These are phyloP conservation scores for Cyclura pinguis DNA, from an alignment of 2,797 vertebrate species.

Conservation along the genomic window DNA sequence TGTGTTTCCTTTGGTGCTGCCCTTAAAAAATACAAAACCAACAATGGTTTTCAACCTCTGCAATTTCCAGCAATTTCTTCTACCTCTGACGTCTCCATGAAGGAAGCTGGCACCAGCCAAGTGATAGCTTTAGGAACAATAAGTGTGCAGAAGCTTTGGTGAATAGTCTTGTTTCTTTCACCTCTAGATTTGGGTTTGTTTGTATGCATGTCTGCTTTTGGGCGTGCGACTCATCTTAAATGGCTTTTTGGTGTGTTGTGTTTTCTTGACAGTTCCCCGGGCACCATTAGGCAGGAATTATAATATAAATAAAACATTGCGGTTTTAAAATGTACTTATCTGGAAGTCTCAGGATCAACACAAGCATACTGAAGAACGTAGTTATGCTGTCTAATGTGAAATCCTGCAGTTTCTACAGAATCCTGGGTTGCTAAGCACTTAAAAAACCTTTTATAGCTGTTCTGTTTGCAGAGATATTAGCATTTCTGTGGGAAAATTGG, in stretches of 20 bases:
- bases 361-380: background rate
- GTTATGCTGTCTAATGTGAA: background rate
- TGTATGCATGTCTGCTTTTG: no score
- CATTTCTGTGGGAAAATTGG: background rate
- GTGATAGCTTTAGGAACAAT: background rate
- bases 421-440: background rate
- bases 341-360: background rate
- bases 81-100: background rate
- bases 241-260: slow-evolving; percentile 2
- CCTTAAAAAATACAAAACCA: background rate
- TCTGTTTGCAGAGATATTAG: background rate
- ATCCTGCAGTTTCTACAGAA: background rate
- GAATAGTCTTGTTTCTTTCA: background rate
- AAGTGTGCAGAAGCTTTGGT: background rate
- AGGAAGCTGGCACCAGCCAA: background rate
- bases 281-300: slow-evolving; percentile 4
- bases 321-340: background rate
- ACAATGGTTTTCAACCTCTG: background rate
- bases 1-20: background rate
- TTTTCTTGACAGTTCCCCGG: background rate
- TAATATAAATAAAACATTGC: slow-evolving; percentile 11
- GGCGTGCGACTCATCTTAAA: slow-evolving; percentile 2
- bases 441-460: background rate
- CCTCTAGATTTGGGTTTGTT: background rate
- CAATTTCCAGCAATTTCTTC: background rate